phyloP scores from a whole-genome alignment of 2,888 invertebrate genomes.

The Temnothorax ravouxi region DNA sequence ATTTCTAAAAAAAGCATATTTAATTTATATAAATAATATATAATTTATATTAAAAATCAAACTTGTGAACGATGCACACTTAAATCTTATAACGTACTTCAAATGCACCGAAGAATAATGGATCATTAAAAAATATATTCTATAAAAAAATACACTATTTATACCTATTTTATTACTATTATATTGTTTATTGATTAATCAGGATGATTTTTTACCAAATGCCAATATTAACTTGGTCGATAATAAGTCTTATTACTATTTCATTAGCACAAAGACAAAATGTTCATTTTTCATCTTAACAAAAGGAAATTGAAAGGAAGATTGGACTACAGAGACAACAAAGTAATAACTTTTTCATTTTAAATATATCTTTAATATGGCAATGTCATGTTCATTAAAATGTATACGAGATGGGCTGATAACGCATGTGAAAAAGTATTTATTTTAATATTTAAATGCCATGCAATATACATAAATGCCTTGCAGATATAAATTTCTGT shows the following conservation, averaged over 20 bases:
- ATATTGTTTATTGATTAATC: neutral
- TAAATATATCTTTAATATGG: constrained; percentile 13
- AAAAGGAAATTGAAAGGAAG: neutral
- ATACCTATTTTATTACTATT: too few relatives aligned
- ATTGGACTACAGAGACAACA: neutral
- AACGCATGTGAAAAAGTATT: neutral
- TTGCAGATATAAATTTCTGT: neutral
- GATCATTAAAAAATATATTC: neutral
- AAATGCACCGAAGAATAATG: neutral
- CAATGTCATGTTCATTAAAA: neutral
- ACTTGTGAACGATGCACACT: neutral
- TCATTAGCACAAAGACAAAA: neutral
- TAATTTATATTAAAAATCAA: too few relatives aligned
- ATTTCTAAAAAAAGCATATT: too few relatives aligned
- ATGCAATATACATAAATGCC: neutral
- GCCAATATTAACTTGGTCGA: neutral
- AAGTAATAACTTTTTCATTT: neutral
- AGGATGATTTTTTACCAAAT: neutral
- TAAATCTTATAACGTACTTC: neutral
- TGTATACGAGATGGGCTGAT: neutral
- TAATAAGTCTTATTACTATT: neutral
- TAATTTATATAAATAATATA: neutral
- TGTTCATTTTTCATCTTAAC: neutral
- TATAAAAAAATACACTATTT: too few relatives aligned
- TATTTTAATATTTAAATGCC: neutral